These are phyloP conservation scores for Crotalus viridis DNA, from an alignment of 2,113 vertebrate species.

Conservation along the genomic window DNA sequence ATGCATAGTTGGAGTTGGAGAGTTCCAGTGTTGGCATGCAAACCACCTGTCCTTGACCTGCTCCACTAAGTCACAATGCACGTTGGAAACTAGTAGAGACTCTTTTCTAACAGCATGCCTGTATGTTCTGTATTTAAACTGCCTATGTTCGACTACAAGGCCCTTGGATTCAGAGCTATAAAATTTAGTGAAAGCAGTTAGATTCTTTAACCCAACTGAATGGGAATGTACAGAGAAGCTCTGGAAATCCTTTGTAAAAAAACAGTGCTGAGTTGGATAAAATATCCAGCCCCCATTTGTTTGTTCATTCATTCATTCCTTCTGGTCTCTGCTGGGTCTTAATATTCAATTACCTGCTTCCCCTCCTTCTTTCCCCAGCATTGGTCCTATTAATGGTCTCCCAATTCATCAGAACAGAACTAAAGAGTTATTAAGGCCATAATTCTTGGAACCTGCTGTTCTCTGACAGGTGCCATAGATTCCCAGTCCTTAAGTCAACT, in stretches of 20 bases:
- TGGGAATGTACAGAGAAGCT: neutral
- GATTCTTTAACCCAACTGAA: neutral
- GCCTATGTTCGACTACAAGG: neutral
- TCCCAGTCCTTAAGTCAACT: neutral
- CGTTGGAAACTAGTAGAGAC: neutral
- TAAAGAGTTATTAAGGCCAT: constrained; percentile 25
- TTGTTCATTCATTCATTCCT: neutral
- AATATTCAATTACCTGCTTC: constrained; percentile 33
- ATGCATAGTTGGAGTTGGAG: neutral
- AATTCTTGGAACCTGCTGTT: constrained; percentile 17
- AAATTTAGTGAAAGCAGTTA: neutral
- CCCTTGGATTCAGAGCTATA: neutral
- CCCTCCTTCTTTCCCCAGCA: neutral
- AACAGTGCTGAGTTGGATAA: neutral
- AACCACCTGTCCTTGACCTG: neutral
- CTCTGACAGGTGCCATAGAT: constrained; percentile 8
- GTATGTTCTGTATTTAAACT: neutral
- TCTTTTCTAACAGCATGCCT: too few species aligned
- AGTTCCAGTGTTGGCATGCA: neutral
- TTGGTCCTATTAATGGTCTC: constrained; percentile 18
- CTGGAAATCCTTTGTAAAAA: neutral
- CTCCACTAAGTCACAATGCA: neutral
- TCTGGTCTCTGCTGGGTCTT: constrained; percentile 16
- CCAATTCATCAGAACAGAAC: constrained; percentile 15
- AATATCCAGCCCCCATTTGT: neutral